These are phyloP conservation scores for Pionites leucogaster DNA, from an alignment of 2,113 vertebrate genomes.

Conservation along the genomic window DNA sequence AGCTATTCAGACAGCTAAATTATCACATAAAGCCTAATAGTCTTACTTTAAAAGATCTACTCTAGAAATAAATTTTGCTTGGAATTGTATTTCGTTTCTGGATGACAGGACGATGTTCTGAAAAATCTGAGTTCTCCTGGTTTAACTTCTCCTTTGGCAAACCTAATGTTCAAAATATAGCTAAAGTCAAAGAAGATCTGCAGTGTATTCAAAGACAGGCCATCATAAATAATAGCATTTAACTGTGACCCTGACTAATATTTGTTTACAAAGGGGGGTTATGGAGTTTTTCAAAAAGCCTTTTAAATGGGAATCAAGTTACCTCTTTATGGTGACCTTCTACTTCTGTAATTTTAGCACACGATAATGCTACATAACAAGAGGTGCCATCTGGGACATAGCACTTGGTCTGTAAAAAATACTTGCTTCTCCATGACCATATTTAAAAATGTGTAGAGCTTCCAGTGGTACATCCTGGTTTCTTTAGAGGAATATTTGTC, in stretches of 20 bases:
- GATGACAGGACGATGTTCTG: slow-evolving; percentile 3
- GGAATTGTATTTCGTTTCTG: slow-evolving; percentile 1
- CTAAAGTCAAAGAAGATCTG: neutral
- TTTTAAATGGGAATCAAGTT: slow-evolving; percentile 10
- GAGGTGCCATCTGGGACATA: neutral
- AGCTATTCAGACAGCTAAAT: slow-evolving; percentile 11
- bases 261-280: slow-evolving; percentile 22
- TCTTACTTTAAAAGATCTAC: neutral
- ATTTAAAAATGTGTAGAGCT: neutral
- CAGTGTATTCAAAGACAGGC: neutral
- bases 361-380: neutral
- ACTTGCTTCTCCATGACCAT: neutral
- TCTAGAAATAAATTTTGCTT: neutral
- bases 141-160: neutral
- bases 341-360: neutral
- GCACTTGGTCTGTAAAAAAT: neutral
- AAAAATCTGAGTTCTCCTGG: slow-evolving; percentile 6
- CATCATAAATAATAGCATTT: neutral
- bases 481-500: neutral
- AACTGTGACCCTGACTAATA: neutral
- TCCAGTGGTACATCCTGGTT: neutral
- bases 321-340: neutral
- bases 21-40: neutral
- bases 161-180: neutral
- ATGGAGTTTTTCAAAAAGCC: neutral